phyloP scores from a whole-genome alignment of 2,888 invertebrate genomes.

The Phrixothrix hirtus region DNA sequence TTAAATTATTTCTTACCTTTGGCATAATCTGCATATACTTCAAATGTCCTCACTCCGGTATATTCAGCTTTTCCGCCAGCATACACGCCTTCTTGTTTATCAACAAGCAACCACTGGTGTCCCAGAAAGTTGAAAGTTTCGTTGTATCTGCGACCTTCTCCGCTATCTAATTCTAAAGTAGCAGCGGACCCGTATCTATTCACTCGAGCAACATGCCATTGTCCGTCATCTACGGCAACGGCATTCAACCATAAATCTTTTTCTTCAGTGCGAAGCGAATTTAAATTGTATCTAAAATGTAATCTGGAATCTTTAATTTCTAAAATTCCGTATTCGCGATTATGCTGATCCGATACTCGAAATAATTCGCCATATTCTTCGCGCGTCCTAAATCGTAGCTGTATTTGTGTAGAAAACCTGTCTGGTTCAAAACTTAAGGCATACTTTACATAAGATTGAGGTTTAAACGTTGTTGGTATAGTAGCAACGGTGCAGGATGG shows the following conservation, averaged over 20 bases:
- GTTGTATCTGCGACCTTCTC: conserved; percentile 91
- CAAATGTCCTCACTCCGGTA: conserved; percentile 90
- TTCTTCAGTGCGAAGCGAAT: conserved; percentile 88
- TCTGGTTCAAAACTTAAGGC: conserved; percentile 93
- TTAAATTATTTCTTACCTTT: conserved; percentile 66
- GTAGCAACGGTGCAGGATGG: conserved; percentile 84
- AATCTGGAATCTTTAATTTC: conserved; percentile 87
- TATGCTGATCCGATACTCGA: conserved; percentile 91
- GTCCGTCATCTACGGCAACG: conserved; percentile 91
- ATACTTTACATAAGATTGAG: conserved; percentile 96
- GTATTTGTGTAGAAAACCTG: conserved; percentile 88
- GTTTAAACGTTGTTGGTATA: conserved; percentile 88
- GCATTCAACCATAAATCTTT: conserved; percentile 88
- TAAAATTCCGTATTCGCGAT: conserved; percentile 90
- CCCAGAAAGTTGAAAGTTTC: conserved; percentile 89
- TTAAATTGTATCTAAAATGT: conserved; percentile 91
- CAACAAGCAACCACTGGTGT: conserved; percentile 90
- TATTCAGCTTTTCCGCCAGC: conserved; percentile 96
- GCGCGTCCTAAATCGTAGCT: conserved; percentile 89
- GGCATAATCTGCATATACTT: conserved; percentile 92
- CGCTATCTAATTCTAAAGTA: conserved; percentile 89
- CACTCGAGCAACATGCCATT: conserved; percentile 94
- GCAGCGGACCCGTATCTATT: conserved; percentile 92
- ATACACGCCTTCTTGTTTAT: conserved; percentile 93
- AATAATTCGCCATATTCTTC: conserved; percentile 93